These are phyloP conservation scores for Zaprionus vittiger DNA, from an alignment of 1,140 invertebrate genomes.

Conservation along the genomic window DNA sequence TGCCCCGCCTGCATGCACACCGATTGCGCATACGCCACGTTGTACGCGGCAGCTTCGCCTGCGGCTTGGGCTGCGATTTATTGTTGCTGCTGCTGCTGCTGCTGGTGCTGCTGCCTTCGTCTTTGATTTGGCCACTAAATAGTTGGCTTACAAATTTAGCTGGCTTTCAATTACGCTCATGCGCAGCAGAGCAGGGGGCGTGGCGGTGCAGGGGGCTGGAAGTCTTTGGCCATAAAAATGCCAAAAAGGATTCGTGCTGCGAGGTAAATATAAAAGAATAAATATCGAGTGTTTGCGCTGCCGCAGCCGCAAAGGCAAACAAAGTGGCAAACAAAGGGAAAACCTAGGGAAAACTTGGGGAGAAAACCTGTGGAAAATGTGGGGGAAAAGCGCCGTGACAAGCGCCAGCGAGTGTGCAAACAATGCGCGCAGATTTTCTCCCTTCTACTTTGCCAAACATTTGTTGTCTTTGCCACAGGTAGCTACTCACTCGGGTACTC, in stretches of 20 bases:
- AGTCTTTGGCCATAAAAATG: conserved; percentile 65
- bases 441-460: conserved; percentile 42
- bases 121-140: conserved; percentile 64
- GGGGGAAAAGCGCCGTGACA: conserved; percentile 15
- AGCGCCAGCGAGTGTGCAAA: conserved; percentile 32
- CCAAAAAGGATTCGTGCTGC: conserved; percentile 59
- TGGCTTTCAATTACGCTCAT: conserved; percentile 78
- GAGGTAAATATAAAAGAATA: conserved; percentile 69
- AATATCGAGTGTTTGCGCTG: conserved; percentile 77
- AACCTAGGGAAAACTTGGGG: conserved; percentile 6
- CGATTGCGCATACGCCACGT: conserved; percentile 77
- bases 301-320: conserved; percentile 59
- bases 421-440: conserved; percentile 45
- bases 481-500: conserved; percentile 49
- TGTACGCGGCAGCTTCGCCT: conserved; percentile 27
- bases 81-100: conserved; percentile 19
- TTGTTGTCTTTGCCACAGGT: conserved; percentile 50
- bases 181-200: conserved; percentile 10
- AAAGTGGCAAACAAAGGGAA: conserved; percentile 59
- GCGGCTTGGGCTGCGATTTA: conserved; percentile 52
- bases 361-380: neutral
- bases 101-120: conserved; percentile 8
- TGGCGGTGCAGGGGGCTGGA: conserved; percentile 8
- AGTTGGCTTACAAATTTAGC: conserved; percentile 72
- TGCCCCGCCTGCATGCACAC: conserved; percentile 23